Percentiles rank a stretch among this genome's conserved stretches.
Conservation (phyloP, 2,113 vertebrate species). For the Takifugu flavidus region DNA sequence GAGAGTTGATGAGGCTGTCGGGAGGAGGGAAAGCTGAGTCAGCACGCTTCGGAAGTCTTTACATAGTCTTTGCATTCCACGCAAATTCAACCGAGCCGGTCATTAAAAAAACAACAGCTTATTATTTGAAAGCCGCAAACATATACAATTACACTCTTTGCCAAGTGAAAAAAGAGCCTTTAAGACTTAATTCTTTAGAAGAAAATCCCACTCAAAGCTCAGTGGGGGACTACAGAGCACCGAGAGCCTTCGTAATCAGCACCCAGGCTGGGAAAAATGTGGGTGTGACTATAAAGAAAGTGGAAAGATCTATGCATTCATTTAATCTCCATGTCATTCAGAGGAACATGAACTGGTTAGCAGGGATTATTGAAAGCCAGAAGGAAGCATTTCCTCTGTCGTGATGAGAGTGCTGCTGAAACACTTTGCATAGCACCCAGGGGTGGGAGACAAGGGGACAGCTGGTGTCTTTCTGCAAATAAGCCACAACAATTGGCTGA, state of each 20-base stretch:
- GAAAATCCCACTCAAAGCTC: neutral
- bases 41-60: neutral
- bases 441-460: no score
- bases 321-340: no score
- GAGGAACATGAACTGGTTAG: no score
- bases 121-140: neutral
- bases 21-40: neutral
- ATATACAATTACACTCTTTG: neutral
- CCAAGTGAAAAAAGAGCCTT: neutral
- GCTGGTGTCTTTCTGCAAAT: no score
- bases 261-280: neutral
- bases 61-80: neutral
- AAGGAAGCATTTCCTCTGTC: no score
- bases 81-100: neutral
- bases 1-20: constrained; percentile 86
- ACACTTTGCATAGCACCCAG: no score
- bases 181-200: neutral
- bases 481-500: no score
- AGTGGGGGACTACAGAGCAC: no score
- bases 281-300: neutral
- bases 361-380: no score
- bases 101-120: neutral
- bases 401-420: no score
- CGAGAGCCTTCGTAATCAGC: neutral
- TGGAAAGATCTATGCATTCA: neutral